A percentile compares a stretch with the other conserved stretches of the same genome.
Conservation (phyloP, 2,888 invertebrate species). For the Melanophora roralis region DNA sequence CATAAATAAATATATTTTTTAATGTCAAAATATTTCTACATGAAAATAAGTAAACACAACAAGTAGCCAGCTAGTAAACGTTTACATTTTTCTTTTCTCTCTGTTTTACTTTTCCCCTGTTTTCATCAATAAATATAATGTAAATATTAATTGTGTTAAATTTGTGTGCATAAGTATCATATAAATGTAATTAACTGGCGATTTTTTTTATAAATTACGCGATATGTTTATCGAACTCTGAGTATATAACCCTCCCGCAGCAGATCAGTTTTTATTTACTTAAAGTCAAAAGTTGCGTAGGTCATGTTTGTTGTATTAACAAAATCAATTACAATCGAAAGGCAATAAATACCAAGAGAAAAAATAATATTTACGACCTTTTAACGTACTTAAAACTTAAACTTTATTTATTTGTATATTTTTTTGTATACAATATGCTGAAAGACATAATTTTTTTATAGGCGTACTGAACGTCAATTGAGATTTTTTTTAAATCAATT, state of each 20-base stretch:
- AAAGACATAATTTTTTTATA: neutral
- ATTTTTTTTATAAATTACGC: neutral
- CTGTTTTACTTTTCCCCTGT: neutral
- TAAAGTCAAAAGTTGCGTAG: conserved; percentile 37
- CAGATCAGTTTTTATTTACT: conserved; percentile 34
- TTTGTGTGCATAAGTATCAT: neutral
- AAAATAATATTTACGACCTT: conserved; percentile 19
- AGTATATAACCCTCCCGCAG: neutral
- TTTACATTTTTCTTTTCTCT: conserved; percentile 35
- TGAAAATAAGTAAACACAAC: too few relatives aligned
- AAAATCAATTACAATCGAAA: neutral
- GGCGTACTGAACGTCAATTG: neutral
- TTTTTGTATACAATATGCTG: neutral
- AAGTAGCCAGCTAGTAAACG: too few relatives aligned
- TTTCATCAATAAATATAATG: conserved; percentile 18
- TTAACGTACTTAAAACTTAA: conserved; percentile 13
- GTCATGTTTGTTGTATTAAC: conserved; percentile 44
- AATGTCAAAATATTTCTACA: too few relatives aligned
- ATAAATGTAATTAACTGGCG: conserved; percentile 4
- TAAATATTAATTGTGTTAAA: conserved; percentile 39
- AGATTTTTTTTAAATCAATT: neutral
- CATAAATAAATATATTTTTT: too few relatives aligned
- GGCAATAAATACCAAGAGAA: neutral
- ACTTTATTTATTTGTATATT: neutral
- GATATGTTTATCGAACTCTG: neutral